These are phyloP conservation scores for Cancer borealis DNA, from an alignment of 2,888 invertebrate species.

Conservation along the genomic window DNA sequence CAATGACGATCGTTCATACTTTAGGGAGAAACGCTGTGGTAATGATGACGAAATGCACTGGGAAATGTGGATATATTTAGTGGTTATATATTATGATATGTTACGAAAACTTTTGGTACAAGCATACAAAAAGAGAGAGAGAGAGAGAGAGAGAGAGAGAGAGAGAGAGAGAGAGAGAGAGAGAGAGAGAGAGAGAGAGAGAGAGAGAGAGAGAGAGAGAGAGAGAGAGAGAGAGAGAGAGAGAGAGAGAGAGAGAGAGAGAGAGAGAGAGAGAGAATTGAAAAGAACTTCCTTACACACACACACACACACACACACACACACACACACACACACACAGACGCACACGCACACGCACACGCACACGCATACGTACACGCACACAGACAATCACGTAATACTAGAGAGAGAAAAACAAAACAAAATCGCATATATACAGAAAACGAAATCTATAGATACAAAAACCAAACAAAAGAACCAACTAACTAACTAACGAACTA, in stretches of 20 bases:
- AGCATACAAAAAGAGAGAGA: too few species aligned
- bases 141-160: background rate
- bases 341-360: background rate
- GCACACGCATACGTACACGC: background rate
- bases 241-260: constrained; percentile 18
- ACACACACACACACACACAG: background rate
- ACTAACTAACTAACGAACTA: background rate
- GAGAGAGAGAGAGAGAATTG: too few species aligned
- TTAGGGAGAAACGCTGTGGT: background rate
- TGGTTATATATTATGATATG: background rate
- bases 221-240: constrained; percentile 32
- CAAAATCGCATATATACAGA: background rate
- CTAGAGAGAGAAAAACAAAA: background rate
- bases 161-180: background rate
- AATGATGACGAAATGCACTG: background rate
- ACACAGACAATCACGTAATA: background rate
- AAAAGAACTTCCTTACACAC: too few species aligned
- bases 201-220: background rate
- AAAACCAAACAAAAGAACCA: background rate
- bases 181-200: background rate
- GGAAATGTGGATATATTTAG: background rate
- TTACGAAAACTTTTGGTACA: too few species aligned
- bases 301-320: background rate
- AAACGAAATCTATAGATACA: background rate
- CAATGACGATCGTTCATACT: background rate